Base-by-base conservation (phyloP, 2,888 invertebrate species). In the Hemistola chrysoprasaria region DNA sequence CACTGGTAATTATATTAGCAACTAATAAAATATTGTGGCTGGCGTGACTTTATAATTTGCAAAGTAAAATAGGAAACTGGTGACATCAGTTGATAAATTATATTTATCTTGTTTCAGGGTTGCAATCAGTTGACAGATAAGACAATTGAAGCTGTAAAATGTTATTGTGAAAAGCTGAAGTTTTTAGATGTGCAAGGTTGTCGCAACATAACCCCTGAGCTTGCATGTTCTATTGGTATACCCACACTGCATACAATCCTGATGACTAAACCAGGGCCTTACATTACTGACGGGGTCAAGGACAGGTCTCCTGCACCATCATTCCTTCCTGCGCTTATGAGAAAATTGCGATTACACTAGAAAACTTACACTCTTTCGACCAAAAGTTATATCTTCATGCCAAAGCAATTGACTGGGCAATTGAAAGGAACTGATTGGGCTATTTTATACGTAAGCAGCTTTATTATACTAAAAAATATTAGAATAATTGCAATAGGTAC, bases 91-190 rank as follows among this genome's bases (percentile, higher is more conserved):
- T 22, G n/a, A 8, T 8, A 10, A 35, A n/a, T 6, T 8, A 10
- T 6, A 2, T 6, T 11, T 20, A 27, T 22, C 33, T 26, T 43
- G 37, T 86, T 85, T 9, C 83, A 92, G 90, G 90, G 90, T 41
- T 93, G 92, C 68, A 90, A 90, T 53, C 89, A 90, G 58, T 68
- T 93, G 11, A 92, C 92, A 1, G 90, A 92, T 59, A 84, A 74
- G 40, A 86, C 90, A 8, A 69, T 93, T 20, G 78, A 88, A 42
- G 83, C 89, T 8, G 79, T 93, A 21, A 78, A 72, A 50, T 55
- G 62, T 0, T 62, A 90, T 58, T 91, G 92, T 57, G 70, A 79
- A 40, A 83, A 85, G 45, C 72, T 93, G 36, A 88, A 90, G 52
- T 84, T 90, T 47, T 67, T 93, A 37, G 92, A 93, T 61, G 87